Evolutionary conservation across 2,113 vertebrate species (phyloP), one percentile per base, ranked within the genome.

Genomic region (Columbina picui): DNA sequence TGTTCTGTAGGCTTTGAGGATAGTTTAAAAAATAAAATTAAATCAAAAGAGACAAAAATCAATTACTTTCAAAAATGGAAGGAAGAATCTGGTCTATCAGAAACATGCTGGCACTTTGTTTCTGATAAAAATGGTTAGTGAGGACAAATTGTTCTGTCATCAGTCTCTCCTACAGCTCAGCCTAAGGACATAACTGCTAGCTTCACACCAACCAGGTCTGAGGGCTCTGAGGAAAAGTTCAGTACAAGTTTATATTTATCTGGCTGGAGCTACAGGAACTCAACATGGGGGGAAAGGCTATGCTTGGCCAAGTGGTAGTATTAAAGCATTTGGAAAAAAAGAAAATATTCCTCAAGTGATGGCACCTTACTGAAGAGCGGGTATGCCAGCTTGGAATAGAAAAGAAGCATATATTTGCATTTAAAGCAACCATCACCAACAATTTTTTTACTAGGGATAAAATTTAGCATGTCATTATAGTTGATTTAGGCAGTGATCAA

Each of bases 351-450:
- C 45, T 81, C 1, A 0, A 92, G 50, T 68, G 49, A 84, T 41
- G 57, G 77, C 75, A 87, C 53, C 84, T 88, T 79, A 39, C 22
- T 52, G 49, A 94, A 86, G 57, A 83, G 53, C 0, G 4, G 38
- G 45, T 59, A n/a, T 39, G 47, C 29, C 91, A 94, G 87, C 68
- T 59, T 89, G 65, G 29, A 57, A 73, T 70, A 77, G 45, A 78
- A 82, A 93, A 92, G 69, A 30, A 76, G 89, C 70, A 53, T 89
- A 89, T n/a, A 87, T 95, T 95, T 95, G 75, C 88, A 92, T 94
- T 85, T 89, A 86, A 86, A 94, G 56, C 29, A 93, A 95, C 43
- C 13, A 22, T 57, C 82, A 63, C 81, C 39, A 77, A 43, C 8
- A 43, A 70, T 81, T 90, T 91, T 91, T 87, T 43, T 64, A 43